These are phyloP conservation scores for Dromas ardeola DNA, from an alignment of 2,113 vertebrate genomes.

Conservation along the genomic window DNA sequence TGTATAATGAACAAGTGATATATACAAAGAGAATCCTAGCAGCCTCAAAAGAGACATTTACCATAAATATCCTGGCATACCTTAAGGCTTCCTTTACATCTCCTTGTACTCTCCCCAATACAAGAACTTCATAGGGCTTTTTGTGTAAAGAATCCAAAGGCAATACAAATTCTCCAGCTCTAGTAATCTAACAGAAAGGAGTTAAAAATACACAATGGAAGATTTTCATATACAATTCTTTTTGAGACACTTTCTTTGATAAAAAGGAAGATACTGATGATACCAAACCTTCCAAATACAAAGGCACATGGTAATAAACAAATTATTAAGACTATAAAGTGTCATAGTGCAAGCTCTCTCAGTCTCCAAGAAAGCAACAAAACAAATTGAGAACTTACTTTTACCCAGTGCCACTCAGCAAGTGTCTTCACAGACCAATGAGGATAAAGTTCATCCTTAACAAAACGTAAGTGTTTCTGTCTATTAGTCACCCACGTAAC, in stretches of 20 bases:
- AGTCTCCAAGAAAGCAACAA: neutral
- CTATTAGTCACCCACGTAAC: slow-evolving; percentile 95
- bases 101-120: slow-evolving; percentile 81
- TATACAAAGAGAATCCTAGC: neutral
- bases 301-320: neutral
- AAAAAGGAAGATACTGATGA: neutral
- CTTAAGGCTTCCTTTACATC: slow-evolving; percentile 39
- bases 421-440: slow-evolving; percentile 85
- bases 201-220: neutral
- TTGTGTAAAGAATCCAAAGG: slow-evolving; percentile 94
- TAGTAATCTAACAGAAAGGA: slow-evolving; percentile 83
- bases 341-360: neutral
- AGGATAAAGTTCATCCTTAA: slow-evolving; percentile 91
- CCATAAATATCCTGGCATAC: slow-evolving; percentile 41
- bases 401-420: slow-evolving; percentile 95
- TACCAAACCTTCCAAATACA: neutral
- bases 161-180: slow-evolving; percentile 88
- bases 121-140: slow-evolving; percentile 92
- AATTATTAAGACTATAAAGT: neutral
- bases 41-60: neutral
- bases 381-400: slow-evolving; percentile 77
- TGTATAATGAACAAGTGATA: neutral
- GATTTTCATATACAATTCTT: neutral
- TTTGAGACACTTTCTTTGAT: neutral
- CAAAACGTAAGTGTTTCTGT: slow-evolving; percentile 86